Evolutionary conservation across 2,113 vertebrate genomes (phyloP).

Genomic region (Dipodomys ordii): DNA sequence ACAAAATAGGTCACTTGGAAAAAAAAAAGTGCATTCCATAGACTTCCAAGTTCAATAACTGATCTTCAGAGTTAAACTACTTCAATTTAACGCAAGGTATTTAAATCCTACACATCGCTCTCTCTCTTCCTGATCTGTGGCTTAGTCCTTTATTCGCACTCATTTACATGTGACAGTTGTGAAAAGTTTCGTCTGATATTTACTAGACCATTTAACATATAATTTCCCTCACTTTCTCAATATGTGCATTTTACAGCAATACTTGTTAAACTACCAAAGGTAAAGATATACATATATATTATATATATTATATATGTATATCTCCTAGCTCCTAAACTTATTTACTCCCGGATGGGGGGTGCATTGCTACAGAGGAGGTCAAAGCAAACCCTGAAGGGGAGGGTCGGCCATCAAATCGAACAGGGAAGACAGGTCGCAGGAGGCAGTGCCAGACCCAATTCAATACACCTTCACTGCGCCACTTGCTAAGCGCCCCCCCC

Average conservation of each 20-base stretch:
- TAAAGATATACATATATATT: not conserved
- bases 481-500: conserved; percentile 7
- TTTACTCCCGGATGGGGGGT: not conserved
- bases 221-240: not conserved
- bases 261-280: conserved; percentile 23
- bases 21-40: not conserved
- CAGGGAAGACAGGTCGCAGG: not conserved
- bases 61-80: not conserved
- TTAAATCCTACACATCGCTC: conserved; percentile 25
- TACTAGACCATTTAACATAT: not conserved
- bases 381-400: not conserved
- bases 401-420: not conserved
- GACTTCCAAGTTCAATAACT: conserved; percentile 10
- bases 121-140: not conserved
- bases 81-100: not conserved
- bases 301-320: too few relatives aligned
- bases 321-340: not conserved
- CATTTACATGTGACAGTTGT: conserved; percentile 10
- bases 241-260: conserved; percentile 10
- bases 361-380: not conserved
- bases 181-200: conserved; percentile 53
- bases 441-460: conserved; percentile 39
- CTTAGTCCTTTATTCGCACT: not conserved
- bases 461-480: conserved; percentile 51
- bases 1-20: conserved; percentile 7